Percentiles rank a stretch among this genome's conserved stretches.
Conservation (phyloP, 2,797 vertebrate species). For the Eulemur mongoz region DNA sequence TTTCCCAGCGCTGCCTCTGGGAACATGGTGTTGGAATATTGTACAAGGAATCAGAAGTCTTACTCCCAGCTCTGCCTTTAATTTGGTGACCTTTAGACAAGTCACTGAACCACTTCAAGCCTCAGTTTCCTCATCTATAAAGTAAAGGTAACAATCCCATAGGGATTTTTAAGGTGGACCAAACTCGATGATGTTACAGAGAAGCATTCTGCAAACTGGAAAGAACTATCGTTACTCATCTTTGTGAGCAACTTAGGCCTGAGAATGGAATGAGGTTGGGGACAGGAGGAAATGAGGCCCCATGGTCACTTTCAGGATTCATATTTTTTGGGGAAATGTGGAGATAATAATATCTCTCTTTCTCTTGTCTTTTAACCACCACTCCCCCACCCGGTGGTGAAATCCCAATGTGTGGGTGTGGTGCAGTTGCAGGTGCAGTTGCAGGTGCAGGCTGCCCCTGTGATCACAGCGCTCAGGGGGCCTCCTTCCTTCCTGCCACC, state of each 20-base stretch:
- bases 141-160: not conserved
- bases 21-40: not conserved
- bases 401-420: not conserved
- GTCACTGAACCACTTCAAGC: not conserved
- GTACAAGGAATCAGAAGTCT: not conserved
- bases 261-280: not conserved
- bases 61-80: not conserved
- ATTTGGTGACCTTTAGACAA: not conserved
- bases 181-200: not conserved
- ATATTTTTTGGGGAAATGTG: not conserved
- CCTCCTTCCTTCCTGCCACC: constrained; percentile 1
- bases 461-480: not conserved
- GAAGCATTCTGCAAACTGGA: not conserved
- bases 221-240: not conserved
- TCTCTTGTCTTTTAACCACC: not conserved
- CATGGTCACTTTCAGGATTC: not conserved
- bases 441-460: not conserved
- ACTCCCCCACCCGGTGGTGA: not conserved
- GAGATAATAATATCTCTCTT: not conserved
- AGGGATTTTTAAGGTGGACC: not conserved
- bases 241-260: not conserved
- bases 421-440: not conserved
- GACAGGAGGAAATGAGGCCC: not conserved
- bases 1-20: not conserved
- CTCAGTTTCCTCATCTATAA: not conserved